Evolutionary conservation across 2,888 invertebrate genomes (phyloP).

Genomic region (Gibbula magus): DNA sequence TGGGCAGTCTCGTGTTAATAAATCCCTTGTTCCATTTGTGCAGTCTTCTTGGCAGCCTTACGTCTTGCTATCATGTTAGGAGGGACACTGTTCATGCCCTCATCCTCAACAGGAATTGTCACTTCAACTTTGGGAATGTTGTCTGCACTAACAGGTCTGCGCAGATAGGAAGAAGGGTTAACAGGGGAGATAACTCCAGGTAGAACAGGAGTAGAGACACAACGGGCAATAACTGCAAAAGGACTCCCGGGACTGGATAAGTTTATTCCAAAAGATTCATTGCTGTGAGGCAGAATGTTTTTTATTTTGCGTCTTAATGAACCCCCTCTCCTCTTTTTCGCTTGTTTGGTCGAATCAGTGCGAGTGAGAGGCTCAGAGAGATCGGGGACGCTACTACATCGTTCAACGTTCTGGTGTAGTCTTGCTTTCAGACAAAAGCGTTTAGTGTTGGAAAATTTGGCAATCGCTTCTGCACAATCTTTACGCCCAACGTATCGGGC

Average conservation of each 20-base stretch:
- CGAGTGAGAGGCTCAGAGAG: conserved; percentile 39
- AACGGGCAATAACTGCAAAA: conserved; percentile 61
- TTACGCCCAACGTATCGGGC: conserved; percentile 84
- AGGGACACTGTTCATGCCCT: neutral
- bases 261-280: conserved; percentile 29
- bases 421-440: conserved; percentile 64
- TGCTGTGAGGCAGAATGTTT: conserved; percentile 55
- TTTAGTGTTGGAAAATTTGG: conserved; percentile 78
- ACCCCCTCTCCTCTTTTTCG: conserved; percentile 40
- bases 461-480: conserved; percentile 84
- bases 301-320: conserved; percentile 59
- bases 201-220: conserved; percentile 64
- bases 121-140: conserved; percentile 64
- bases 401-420: conserved; percentile 54
- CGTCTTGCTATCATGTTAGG: conserved; percentile 6
- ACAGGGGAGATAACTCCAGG: conserved; percentile 51
- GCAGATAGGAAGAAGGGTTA: conserved; percentile 37
- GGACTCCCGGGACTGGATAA: conserved; percentile 48
- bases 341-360: conserved; percentile 38
- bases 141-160: conserved; percentile 59
- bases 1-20: too few relatives aligned
- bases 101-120: conserved; percentile 44
- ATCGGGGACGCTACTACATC: conserved; percentile 80
- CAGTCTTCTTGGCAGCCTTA: conserved; percentile 12
- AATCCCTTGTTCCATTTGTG: neutral